phyloP scores from a whole-genome alignment of 2,797 vertebrate genomes.

The Buphagus erythrorhynchus region DNA sequence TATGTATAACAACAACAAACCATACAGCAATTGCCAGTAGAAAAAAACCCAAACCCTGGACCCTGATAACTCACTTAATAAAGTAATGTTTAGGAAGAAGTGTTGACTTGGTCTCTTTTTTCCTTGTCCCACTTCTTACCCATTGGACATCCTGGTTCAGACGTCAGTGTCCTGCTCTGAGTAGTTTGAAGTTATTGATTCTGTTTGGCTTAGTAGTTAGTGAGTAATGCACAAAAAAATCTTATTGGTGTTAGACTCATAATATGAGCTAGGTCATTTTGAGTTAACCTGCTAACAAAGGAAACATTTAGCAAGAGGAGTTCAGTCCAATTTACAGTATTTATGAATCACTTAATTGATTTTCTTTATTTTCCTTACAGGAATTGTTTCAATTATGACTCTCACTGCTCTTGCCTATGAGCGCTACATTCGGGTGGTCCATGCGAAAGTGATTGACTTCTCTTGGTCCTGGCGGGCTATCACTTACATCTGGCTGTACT shows the following conservation, averaged over 20 bases:
- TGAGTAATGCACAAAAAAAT: not conserved
- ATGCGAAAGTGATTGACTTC: conserved; percentile 90
- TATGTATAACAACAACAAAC: not conserved
- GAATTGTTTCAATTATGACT: conserved; percentile 92
- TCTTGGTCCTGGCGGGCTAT: conserved; percentile 91
- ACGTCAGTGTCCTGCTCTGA: not conserved
- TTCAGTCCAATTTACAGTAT: not conserved
- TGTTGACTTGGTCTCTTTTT: not conserved
- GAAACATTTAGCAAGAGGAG: not conserved
- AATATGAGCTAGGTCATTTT: not conserved
- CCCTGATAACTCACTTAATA: not conserved
- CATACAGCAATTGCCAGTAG: not conserved
- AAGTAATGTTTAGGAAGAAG: not conserved
- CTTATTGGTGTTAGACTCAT: not conserved
- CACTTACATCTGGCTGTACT: conserved; percentile 93
- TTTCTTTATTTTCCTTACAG: conserved; percentile 68
- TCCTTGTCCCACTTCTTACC: not conserved
- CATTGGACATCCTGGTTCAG: not conserved
- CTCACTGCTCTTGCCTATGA: conserved; percentile 91
- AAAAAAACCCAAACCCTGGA: not conserved
- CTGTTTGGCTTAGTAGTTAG: not conserved
- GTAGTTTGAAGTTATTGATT: not conserved
- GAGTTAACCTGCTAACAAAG: not conserved
- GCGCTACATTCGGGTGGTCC: conserved; percentile 90
- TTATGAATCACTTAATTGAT: not conserved